A percentile compares a stretch with the other conserved stretches of the same genome.
These are phyloP conservation scores for Pogonomyrmex barbatus DNA, from an alignment of 1,140 invertebrate genomes.

Conservation along the genomic window DNA sequence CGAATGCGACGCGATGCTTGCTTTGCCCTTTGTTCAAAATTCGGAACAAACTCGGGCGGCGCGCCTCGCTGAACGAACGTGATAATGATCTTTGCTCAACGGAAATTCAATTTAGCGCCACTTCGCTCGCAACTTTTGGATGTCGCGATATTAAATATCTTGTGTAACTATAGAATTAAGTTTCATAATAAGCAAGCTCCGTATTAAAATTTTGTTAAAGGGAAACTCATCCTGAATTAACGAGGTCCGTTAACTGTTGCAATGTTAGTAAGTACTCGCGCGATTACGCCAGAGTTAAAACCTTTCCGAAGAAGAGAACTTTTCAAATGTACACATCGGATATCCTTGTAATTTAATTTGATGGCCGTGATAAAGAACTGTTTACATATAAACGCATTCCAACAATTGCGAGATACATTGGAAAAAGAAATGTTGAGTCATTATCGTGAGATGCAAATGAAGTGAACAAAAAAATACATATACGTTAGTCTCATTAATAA, in stretches of 20 bases:
- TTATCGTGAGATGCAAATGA: no score
- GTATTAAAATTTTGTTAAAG: constrained; percentile 11
- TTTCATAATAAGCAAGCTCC: constrained; percentile 20
- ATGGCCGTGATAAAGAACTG: neutral
- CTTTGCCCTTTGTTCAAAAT: neutral
- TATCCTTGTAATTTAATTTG: neutral
- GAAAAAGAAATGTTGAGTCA: no score
- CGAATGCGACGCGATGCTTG: neutral
- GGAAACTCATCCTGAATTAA: constrained; percentile 9
- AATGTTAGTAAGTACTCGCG: neutral
- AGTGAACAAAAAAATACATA: no score
- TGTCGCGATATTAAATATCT: constrained; percentile 29
- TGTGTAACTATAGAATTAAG: constrained; percentile 18
- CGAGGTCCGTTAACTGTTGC: constrained; percentile 4
- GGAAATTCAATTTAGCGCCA: constrained; percentile 21
- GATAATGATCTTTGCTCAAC: neutral
- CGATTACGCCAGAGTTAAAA: neutral
- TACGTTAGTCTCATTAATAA: no score
- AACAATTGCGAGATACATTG: neutral
- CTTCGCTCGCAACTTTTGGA: constrained; percentile 3
- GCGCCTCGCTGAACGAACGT: neutral
- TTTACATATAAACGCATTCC: neutral
- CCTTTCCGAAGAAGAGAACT: neutral
- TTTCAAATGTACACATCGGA: neutral
- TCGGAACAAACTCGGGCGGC: neutral